Conservation (phyloP, 2,113 vertebrate species). For the Toxotes jaculatrix region DNA sequence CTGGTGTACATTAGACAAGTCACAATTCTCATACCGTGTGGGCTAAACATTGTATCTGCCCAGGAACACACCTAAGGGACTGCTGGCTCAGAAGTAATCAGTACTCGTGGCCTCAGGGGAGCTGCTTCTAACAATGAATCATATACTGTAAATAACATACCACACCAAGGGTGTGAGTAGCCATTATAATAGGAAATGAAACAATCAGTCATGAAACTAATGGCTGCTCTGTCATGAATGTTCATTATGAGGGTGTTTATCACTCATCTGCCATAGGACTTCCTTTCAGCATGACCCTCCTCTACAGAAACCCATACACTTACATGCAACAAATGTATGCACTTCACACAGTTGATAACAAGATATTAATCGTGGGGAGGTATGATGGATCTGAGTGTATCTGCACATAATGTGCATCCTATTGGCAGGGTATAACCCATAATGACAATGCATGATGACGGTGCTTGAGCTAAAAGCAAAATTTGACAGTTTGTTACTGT, state of each 20-base stretch:
- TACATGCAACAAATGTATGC: neutral
- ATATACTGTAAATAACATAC: slow-evolving; percentile 45
- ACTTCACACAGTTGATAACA: slow-evolving; percentile 14
- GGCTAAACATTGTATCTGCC: neutral
- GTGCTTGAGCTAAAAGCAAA: neutral
- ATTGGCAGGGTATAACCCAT: neutral
- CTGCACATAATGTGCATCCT: neutral
- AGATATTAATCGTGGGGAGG: slow-evolving; percentile 46
- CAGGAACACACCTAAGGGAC: slow-evolving; percentile 33
- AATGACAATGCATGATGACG: neutral
- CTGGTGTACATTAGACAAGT: slow-evolving; percentile 19
- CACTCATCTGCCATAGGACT: neutral
- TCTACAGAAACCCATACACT: neutral
- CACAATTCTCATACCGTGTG: slow-evolving; percentile 7
- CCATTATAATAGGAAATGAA: slow-evolving; percentile 19
- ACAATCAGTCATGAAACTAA: slow-evolving; percentile 1
- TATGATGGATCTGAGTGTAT: slow-evolving; percentile 16
- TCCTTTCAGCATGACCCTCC: neutral
- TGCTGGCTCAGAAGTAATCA: slow-evolving; percentile 50
- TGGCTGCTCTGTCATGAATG: neutral
- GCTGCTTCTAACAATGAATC: slow-evolving; percentile 38
- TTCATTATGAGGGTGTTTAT: slow-evolving; percentile 13
- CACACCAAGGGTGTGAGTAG: slow-evolving; percentile 1
- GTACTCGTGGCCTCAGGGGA: slow-evolving; percentile 14
- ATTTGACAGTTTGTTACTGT: neutral